phyloP scores from a whole-genome alignment of 1,140 invertebrate genomes.

The Pseudomyrmex dendroicus region DNA sequence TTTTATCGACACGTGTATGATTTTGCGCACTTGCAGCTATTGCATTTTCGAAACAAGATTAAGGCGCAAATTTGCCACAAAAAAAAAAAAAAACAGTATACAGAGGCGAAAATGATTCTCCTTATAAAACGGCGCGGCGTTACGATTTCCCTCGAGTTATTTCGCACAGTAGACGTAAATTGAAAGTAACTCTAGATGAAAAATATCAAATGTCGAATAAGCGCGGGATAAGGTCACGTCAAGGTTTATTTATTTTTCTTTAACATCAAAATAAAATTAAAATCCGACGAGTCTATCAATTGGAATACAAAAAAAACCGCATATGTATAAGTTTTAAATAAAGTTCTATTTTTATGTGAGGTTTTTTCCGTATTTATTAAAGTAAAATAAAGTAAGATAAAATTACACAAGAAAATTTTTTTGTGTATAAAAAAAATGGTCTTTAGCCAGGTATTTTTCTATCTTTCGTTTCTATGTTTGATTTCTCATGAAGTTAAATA shows the following conservation, averaged over 20 bases:
- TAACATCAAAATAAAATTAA: background rate
- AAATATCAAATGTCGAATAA: conserved; percentile 1
- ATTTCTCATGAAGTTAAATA: conserved; percentile 29
- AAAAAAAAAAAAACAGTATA: background rate
- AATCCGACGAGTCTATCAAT: background rate
- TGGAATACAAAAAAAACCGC: background rate
- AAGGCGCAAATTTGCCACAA: background rate
- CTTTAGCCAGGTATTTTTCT: too few relatives aligned
- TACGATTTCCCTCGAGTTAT: background rate
- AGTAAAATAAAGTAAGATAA: too few relatives aligned
- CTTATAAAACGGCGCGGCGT: background rate
- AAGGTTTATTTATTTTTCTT: background rate
- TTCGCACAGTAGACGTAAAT: background rate
- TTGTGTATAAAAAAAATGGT: too few relatives aligned
- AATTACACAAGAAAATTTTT: too few relatives aligned
- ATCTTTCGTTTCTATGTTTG: too few relatives aligned
- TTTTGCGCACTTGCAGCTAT: background rate
- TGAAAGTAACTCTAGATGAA: conserved; percentile 9
- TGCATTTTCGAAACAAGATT: conserved; percentile 9
- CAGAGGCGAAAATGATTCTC: background rate
- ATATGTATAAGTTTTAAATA: background rate
- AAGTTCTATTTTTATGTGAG: background rate
- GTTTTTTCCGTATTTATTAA: too few relatives aligned
- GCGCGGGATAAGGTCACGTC: conserved; percentile 19
- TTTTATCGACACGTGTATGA: background rate